Base-by-base conservation (phyloP, 2,797 vertebrate genomes). In the Pipistrellus pygmaeus region DNA sequence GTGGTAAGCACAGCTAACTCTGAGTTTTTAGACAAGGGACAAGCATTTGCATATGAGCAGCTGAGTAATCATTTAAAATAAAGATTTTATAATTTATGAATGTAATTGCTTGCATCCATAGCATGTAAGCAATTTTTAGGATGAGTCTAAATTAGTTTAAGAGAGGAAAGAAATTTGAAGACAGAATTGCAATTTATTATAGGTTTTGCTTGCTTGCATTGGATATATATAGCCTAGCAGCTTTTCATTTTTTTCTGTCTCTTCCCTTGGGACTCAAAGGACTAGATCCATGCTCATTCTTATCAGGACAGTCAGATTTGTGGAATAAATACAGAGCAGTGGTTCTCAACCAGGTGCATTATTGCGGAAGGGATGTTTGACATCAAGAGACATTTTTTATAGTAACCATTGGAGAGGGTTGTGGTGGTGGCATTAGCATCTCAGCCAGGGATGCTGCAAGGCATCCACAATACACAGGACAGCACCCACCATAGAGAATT, bases 131-230 rank as follows among this genome's bases (percentile, higher is more conserved):
- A 91, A 14, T 57, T 95, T 86, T 88, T 66, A 73, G 82, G 80
- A 89, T 46, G 93, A 90, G 35, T 13, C 69, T 84, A 95, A 97
- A 95, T 95, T 23, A 17, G 62, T 75, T 88, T 90, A 88, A 78
- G 55, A 73, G 41, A 84, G 35, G 51, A 87, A 96, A 90, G 53
- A 80, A 14, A 60, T 85, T 41, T 88, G 48, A 95, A 86, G 94
- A 88, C 44, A 51, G n/a, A 48, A 46, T 96, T 97, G 93, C 30
- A 86, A 35, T 96, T 83, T 92, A 96, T 72, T 76, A 30, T 55
- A 64, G 46, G 75, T 93, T 96, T 96, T 96, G 84, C 41, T 85
- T 92, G 77, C 48, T 94, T 86, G 88, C 75, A 23, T 46, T 30
- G 13, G 53, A 68, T 53, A 0, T 41, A 4, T 81, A 3, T 71